These are phyloP conservation scores for Myotis lucifugus DNA, from an alignment of 2,113 vertebrate species.

Conservation along the genomic window DNA sequence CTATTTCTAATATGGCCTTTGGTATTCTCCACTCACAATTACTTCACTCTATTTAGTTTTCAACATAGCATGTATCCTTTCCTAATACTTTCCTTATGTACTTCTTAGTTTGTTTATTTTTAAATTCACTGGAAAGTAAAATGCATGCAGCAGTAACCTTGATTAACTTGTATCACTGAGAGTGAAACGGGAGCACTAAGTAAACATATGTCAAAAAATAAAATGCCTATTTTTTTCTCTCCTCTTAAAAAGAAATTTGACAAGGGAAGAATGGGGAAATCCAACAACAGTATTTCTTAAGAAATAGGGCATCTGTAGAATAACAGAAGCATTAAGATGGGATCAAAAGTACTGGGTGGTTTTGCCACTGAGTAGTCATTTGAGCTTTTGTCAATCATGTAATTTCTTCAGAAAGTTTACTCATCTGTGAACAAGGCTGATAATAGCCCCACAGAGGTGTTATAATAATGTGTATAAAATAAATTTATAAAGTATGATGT, in stretches of 20 bases:
- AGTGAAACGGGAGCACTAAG: background rate
- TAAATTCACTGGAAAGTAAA: background rate
- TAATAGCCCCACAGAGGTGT: background rate
- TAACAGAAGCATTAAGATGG: background rate
- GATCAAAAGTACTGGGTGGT: background rate
- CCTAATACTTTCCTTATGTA: background rate
- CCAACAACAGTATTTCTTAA: background rate
- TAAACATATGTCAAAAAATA: constrained; percentile 6
- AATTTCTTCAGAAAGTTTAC: background rate
- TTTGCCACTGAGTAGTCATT: background rate
- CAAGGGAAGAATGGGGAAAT: background rate
- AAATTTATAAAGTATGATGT: background rate
- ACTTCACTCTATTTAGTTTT: background rate
- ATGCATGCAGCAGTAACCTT: background rate
- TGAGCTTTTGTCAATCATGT: background rate
- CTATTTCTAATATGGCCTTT: background rate
- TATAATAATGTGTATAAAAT: background rate
- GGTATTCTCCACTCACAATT: background rate
- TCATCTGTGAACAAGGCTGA: background rate
- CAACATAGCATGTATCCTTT: background rate
- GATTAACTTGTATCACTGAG: background rate
- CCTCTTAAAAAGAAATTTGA: constrained; percentile 15
- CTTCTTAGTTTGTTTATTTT: background rate
- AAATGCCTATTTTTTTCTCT: background rate
- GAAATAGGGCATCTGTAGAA: background rate